Evolutionary conservation across 2,797 vertebrate species (phyloP), one percentile per base, ranked within the genome.

Genomic region (Tenualosa thibaudeaui): DNA sequence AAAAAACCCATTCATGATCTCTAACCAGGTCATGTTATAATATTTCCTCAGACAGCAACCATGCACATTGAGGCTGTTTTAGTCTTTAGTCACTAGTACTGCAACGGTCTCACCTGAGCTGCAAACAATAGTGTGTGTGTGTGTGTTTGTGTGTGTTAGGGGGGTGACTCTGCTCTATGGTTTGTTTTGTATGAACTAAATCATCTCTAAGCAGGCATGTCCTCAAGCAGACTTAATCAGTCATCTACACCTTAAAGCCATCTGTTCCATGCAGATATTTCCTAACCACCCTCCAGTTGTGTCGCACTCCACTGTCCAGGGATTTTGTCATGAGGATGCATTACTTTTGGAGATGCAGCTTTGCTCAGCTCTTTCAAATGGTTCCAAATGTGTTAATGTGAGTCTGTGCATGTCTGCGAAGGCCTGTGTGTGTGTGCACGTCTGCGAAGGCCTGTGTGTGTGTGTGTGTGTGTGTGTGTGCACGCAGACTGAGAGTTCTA

Each of bases 311-410:
- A 75, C 68, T 75, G 68, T 40, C 68, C 68, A 75, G 68, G 68
- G 68, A 75, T 40, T 19, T 13, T 40, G 37, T 75, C 68, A 75
- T 37, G 5, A 40, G 68, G 68, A 75, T 75, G 68, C 68, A 75
- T 75, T 75, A 40, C 68, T 31, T 75, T 40, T 75, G 31, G 31
- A 12, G 68, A 2, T 75, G 68, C 17, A 31, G 31, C 68, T 71
- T 71, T 15, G 10, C 31, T 31, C 26, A 26, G 24, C 65, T 71
- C 65, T 75, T 75, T 75, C 68, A 75, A 37, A 40, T 75, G 68
- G 40, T 75, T n/a, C n/a, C n/a, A n/a, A 75, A 68, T 68, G 62
- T 68, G 62, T 31, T 68, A 68, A 75, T 68, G 62, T 68, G 24
- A 26, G 24, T 26, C 8, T 31, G 62, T 8, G 24, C 9, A 9